Conservation (phyloP, 2,113 vertebrate genomes). For the Sarotherodon lohbergeri region DNA sequence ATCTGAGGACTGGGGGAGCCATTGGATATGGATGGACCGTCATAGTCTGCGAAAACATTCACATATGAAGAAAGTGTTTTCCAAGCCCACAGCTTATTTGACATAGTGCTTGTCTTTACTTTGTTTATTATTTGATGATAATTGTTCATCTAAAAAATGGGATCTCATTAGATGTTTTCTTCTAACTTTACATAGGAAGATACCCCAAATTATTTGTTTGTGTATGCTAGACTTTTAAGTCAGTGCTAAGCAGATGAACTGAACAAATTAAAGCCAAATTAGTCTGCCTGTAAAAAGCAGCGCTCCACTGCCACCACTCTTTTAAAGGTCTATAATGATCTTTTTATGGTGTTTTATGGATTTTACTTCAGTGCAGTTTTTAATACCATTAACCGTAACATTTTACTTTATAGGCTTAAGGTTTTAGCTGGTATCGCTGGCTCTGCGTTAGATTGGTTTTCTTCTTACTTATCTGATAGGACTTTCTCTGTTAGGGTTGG, state of each 20-base stretch:
- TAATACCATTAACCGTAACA: not conserved
- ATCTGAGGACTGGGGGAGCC: slow-evolving; percentile 79
- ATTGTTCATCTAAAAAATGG: not conserved
- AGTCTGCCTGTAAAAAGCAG: not conserved
- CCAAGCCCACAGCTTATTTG: not conserved
- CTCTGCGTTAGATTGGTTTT: not conserved
- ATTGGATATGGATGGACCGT: slow-evolving; percentile 77
- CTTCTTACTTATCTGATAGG: not conserved
- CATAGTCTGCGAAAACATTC: slow-evolving; percentile 55
- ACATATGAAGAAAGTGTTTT: not conserved
- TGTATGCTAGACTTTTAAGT: not conserved
- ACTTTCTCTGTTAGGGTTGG: not conserved
- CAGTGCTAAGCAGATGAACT: not conserved
- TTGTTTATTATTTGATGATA: not conserved
- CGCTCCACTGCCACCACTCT: not conserved
- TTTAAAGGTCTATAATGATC: not conserved
- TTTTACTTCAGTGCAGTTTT: not conserved
- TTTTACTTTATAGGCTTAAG: not conserved
- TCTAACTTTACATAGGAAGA: not conserved
- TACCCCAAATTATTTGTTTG: not conserved
- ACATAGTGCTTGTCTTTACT: not conserved
- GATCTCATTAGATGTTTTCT: not conserved
- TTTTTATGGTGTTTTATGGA: not conserved
- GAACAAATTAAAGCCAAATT: not conserved
- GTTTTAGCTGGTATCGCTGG: not conserved